Evolutionary conservation across 2,888 invertebrate species (phyloP), one percentile per base, ranked within the genome.

Genomic region (Mimumesa dahlbomi): DNA sequence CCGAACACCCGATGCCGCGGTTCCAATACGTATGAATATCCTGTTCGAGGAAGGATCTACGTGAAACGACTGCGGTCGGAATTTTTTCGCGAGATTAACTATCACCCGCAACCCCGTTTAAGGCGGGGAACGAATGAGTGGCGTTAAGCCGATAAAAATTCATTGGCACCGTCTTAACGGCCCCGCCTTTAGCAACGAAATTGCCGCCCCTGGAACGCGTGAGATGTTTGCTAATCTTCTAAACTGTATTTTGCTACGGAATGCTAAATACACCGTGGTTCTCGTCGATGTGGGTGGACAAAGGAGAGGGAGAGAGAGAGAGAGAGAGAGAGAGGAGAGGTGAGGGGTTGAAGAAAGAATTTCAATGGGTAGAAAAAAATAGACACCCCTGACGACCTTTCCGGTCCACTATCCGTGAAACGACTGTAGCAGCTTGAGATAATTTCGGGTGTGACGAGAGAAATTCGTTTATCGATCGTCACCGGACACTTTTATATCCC

Each of bases 171-270:
- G 59, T 38, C 49, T 62, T 52, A 50, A 48, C 73, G 77, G 36
- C 56, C 56, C 56, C 56, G 73, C 56, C 72, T 75, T 76, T 73
- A 70, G 64, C 75, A 58, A 68, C 72, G 79, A 76, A 76, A 80
- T 77, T 77, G 79, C 72, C 72, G 71, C 68, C n/a, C 62, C 64
- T 49, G 72, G 50, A 67, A n/a, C 72, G 77, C 72, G 76, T 76
- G 80, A 81, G 79, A 71, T 73, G 77, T 77, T 80, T 81, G 77
- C 80, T 71, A 76, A 81, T 77, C 71, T 48, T 52, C 45, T 70
- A 62, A 59, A 65, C 64, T 38, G 21, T 25, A 31, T 42, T 14
- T 42, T 16, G 21, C 43, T 4, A 3, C n/a, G 54, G 40, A 58
- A 76, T 62, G 52, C 56, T 45, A 54, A 63, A 65, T 38, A 50